Evolutionary conservation across 1,140 invertebrate genomes (phyloP).

Genomic region (Drosophila bifasciata): DNA sequence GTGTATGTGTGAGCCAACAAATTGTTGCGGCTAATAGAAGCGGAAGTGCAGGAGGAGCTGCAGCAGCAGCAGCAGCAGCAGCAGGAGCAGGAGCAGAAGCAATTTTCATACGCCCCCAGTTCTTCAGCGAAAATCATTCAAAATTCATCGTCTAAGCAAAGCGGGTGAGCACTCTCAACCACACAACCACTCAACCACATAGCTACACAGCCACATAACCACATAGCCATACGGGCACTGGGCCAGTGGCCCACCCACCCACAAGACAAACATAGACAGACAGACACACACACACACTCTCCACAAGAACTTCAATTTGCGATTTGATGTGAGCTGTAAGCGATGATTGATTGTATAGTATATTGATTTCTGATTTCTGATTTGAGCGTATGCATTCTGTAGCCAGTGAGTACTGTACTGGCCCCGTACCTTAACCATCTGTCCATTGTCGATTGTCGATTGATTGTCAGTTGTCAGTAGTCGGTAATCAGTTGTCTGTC

Average conservation of each 20-base stretch:
- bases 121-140: conserved; percentile 74
- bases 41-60: conserved; percentile 26
- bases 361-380: conserved; percentile 44
- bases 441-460: no score
- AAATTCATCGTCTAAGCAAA: conserved; percentile 84
- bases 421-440: no score
- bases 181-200: conserved; percentile 19
- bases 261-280: not conserved
- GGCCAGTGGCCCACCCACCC: not conserved
- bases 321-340: conserved; percentile 49
- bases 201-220: conserved; percentile 15
- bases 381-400: conserved; percentile 73
- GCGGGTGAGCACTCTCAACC: conserved; percentile 67
- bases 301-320: conserved; percentile 35
- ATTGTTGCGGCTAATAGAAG: conserved; percentile 48
- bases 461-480: no score
- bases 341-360: conserved; percentile 41
- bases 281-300: not conserved
- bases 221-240: conserved; percentile 3
- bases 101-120: conserved; percentile 55
- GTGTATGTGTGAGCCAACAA: conserved; percentile 26
- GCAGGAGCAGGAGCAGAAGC: conserved; percentile 19
- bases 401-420: conserved; percentile 36
- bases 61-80: not conserved
- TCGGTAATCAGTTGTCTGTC: no score